Percentiles rank a stretch among this genome's conserved stretches.
These are phyloP conservation scores for Pherbina coryleti DNA, from an alignment of 2,888 invertebrate genomes.

Conservation along the genomic window DNA sequence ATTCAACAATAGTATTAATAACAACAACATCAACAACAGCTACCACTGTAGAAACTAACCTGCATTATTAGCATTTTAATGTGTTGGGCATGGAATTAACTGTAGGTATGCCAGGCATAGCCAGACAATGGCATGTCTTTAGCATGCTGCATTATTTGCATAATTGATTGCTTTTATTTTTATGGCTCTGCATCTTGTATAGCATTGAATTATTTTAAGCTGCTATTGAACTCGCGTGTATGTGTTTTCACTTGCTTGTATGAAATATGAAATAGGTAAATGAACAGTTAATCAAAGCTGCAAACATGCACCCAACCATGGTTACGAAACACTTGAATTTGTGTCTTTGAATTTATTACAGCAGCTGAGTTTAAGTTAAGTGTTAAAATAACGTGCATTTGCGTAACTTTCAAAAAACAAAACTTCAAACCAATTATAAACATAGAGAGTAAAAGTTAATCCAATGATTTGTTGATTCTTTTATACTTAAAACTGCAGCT, in stretches of 20 bases:
- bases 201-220: background rate
- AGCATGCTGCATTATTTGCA: constrained; percentile 11
- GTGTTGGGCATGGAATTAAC: background rate
- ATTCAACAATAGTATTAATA: constrained; percentile 7
- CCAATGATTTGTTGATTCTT: too few species aligned
- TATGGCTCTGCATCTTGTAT: background rate
- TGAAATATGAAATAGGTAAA: background rate
- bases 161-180: constrained; percentile 18
- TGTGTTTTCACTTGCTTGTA: background rate
- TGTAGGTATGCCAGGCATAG: background rate
- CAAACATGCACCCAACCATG: background rate
- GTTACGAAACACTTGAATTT: constrained; percentile 4
- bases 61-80: constrained; percentile 19
- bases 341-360: background rate
- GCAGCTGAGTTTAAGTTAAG: background rate
- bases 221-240: constrained; percentile 11
- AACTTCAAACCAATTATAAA: too few species aligned
- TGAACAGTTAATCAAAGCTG: background rate
- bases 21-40: constrained; percentile 1
- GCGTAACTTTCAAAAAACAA: background rate
- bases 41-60: background rate
- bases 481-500: too few species aligned
- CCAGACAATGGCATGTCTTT: constrained; percentile 3
- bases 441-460: too few species aligned
- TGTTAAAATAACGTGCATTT: background rate